Conservation (phyloP, 2,113 vertebrate genomes). For the Amphiprion percula region DNA sequence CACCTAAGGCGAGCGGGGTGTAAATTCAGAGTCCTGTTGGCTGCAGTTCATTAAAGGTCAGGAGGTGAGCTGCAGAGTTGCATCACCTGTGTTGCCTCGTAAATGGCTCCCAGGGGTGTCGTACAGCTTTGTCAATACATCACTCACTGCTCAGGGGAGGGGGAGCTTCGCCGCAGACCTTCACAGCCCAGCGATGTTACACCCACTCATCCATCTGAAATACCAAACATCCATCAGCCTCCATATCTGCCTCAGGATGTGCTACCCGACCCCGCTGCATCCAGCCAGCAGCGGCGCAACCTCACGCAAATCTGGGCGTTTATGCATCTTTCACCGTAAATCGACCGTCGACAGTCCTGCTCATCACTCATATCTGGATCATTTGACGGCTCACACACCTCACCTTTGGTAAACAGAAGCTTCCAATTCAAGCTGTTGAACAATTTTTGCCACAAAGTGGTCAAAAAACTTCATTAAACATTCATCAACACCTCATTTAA, state of each 20-base stretch:
- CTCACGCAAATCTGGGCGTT: constrained; percentile 15
- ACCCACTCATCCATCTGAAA: constrained; percentile 37
- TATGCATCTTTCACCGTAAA: constrained; percentile 30
- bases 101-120: constrained; percentile 4
- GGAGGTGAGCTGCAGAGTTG: constrained; percentile 26
- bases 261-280: neutral
- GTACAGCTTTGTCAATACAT: constrained; percentile 9
- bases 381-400: constrained; percentile 8
- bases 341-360: constrained; percentile 8
- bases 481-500: neutral
- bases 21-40: neutral
- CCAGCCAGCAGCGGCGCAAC: neutral
- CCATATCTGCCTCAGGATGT: neutral
- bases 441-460: neutral
- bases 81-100: neutral
- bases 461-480: constrained; percentile 11
- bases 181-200: constrained; percentile 43
- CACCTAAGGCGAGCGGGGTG: neutral
- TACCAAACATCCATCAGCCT: constrained; percentile 51
- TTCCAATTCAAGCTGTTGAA: neutral
- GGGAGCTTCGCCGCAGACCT: constrained; percentile 20
- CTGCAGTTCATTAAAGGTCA: constrained; percentile 49
- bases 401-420: constrained; percentile 25
- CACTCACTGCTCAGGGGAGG: neutral
- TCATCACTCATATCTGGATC: constrained; percentile 48